These are phyloP conservation scores for Ammospiza caudacuta DNA, from an alignment of 2,113 vertebrate genomes.

Conservation along the genomic window DNA sequence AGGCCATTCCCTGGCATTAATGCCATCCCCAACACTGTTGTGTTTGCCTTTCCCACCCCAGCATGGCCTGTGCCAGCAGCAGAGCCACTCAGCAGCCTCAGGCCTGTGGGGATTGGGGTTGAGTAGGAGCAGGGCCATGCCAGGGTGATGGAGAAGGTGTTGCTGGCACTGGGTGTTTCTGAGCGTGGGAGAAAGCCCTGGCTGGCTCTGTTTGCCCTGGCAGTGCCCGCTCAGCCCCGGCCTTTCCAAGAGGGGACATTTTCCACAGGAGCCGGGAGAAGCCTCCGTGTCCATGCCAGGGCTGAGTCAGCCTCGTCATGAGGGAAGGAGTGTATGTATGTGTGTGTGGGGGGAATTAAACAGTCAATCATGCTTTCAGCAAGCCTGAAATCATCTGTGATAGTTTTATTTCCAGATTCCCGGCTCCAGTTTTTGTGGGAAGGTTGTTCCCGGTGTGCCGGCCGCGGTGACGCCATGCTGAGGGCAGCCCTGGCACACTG, in stretches of 20 bases:
- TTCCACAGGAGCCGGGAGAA: background rate
- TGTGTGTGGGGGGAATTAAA: background rate
- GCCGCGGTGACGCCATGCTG: background rate
- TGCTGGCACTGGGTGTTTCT: background rate
- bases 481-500: background rate
- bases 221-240: fast-evolving
- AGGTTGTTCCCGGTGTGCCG: background rate
- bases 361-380: conserved; percentile 56
- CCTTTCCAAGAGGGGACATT: background rate
- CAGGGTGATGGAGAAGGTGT: fast-evolving
- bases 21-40: fast-evolving
- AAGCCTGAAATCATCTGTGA: conserved; percentile 38
- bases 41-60: background rate
- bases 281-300: background rate
- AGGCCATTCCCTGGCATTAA: background rate
- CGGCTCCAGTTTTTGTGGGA: background rate
- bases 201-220: background rate
- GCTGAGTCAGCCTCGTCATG: conserved; percentile 32
- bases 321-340: background rate
- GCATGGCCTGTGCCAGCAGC: background rate
- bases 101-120: fast-evolving
- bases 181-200: background rate
- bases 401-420: conserved; percentile 48
- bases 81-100: fast-evolving
- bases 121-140: background rate